These are phyloP conservation scores for Pantherophis alleghaniensis DNA, from an alignment of 2,797 vertebrate species.

Conservation along the genomic window DNA sequence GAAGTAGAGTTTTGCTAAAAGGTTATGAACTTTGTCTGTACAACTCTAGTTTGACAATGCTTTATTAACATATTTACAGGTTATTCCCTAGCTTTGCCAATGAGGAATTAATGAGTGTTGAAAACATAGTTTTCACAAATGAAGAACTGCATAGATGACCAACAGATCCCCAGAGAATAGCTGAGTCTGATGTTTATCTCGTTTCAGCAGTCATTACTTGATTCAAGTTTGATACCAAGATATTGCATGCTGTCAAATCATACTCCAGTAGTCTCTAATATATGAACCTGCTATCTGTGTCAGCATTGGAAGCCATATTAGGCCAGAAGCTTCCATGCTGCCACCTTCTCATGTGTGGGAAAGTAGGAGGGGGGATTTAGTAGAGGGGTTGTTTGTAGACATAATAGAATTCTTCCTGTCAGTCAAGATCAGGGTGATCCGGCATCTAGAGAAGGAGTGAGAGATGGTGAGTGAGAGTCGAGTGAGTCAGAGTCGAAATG, in stretches of 20 bases:
- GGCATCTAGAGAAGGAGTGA: too few species aligned
- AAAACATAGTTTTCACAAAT: background rate
- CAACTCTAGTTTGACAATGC: background rate
- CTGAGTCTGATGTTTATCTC: background rate
- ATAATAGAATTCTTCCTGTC: too few species aligned
- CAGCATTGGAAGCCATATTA: too few species aligned
- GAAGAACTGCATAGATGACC: background rate
- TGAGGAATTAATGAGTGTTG: background rate
- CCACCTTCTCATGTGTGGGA: too few species aligned
- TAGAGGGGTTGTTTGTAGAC: too few species aligned
- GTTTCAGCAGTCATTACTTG: background rate
- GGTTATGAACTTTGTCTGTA: background rate
- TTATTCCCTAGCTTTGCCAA: background rate
- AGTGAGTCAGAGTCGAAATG: too few species aligned
- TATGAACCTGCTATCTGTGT: background rate
- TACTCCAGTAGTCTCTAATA: background rate
- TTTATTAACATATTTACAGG: background rate
- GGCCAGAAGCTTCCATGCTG: too few species aligned
- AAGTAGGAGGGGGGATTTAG: too few species aligned
- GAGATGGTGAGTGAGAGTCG: too few species aligned
- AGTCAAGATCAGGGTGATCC: too few species aligned
- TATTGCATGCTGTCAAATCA: background rate
- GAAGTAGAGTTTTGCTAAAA: background rate
- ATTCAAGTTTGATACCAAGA: background rate
- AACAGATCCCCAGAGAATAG: background rate